Base-by-base conservation (phyloP, 2,888 invertebrate species). In the Acheta domesticus region DNA sequence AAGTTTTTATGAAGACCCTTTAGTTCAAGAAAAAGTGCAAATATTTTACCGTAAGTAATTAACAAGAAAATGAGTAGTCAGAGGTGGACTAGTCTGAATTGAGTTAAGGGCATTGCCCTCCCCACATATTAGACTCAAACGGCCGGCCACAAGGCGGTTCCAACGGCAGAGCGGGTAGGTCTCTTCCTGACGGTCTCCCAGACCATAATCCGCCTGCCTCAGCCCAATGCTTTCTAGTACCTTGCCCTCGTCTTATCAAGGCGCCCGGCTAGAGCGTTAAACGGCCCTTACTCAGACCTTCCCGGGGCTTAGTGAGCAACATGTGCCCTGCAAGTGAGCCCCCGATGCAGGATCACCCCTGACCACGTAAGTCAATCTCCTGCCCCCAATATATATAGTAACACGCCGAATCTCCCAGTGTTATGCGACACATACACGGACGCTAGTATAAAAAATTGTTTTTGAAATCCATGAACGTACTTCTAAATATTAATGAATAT, bases 41-140 rank as follows among this genome's bases (percentile, higher is more conserved):
- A 23, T 23, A 23, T 3, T 23, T 23, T 3, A 23, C 23, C 2
- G 23, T 23, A 23, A 23, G 3, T 3, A 3, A 0, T 23, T 23
- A 2, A 23, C 3, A 23, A 23, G 5, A 50, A 50, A 50, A 19
- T 50, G 3, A 62, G 48, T 2, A 76, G 79, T 50, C 50, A 76
- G 91, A 89, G 88, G 89, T 90, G 93, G 92, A 93, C 89, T 93
- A 93, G 93, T 93, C 93, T 93, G 93, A 93, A 93, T 93, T 93
- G 93, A 93, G 93, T 93, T 93, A 88, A 92, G 88, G 78, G 92
- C 90, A 12, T 12, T 3, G 11, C 20, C 78, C 75, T 36, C 20
- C 92, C 92, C 89, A 91, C 92, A 92, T 88, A 93, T 93, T 91
- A 87, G 86, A 91, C 93, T 93, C 86, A 93, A 93, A 92, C 82